Conservation (phyloP, 2,113 vertebrate genomes). For the Thunnus maccoyii region DNA sequence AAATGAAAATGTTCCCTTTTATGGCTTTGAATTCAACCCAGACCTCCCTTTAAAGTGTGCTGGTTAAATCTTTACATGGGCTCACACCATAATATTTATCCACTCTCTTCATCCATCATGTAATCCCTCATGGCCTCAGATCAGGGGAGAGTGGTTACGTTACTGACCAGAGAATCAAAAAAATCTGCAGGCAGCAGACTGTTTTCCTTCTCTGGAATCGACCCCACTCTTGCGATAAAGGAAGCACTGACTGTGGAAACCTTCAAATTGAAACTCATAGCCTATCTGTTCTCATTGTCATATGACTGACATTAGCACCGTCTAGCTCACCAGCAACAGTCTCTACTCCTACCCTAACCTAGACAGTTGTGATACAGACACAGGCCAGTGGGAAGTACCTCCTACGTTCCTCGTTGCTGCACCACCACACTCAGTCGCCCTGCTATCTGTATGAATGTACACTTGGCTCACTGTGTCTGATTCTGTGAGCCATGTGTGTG, state of each 20-base stretch:
- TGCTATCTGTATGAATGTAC: slow-evolving; percentile 37
- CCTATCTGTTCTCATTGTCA: slow-evolving; percentile 62
- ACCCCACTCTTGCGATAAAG: slow-evolving; percentile 38
- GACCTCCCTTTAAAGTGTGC: background rate
- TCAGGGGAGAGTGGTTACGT: slow-evolving; percentile 15
- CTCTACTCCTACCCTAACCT: background rate
- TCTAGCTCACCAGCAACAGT: slow-evolving; percentile 28
- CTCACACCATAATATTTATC: slow-evolving; percentile 28
- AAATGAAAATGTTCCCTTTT: background rate
- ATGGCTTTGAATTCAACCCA: background rate
- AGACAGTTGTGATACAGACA: slow-evolving; percentile 19
- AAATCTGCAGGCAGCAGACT: slow-evolving; percentile 35
- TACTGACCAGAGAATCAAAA: slow-evolving; percentile 29
- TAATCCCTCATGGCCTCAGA: slow-evolving; percentile 39
- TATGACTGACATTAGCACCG: slow-evolving; percentile 33
- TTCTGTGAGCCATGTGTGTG: background rate
- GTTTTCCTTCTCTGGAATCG: slow-evolving; percentile 36
- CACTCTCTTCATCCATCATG: slow-evolving; percentile 42
- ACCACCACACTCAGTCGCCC: slow-evolving; percentile 7
- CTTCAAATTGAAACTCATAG: slow-evolving; percentile 64
- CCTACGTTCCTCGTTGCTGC: slow-evolving; percentile 25
- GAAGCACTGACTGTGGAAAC: slow-evolving; percentile 57
- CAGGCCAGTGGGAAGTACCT: slow-evolving; percentile 18
- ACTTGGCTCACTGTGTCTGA: slow-evolving; percentile 21
- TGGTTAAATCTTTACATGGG: slow-evolving; percentile 11